Percentiles rank a stretch among this genome's conserved stretches.
phyloP scores from a whole-genome alignment of 1,140 invertebrate genomes.

The Cydia amplana region DNA sequence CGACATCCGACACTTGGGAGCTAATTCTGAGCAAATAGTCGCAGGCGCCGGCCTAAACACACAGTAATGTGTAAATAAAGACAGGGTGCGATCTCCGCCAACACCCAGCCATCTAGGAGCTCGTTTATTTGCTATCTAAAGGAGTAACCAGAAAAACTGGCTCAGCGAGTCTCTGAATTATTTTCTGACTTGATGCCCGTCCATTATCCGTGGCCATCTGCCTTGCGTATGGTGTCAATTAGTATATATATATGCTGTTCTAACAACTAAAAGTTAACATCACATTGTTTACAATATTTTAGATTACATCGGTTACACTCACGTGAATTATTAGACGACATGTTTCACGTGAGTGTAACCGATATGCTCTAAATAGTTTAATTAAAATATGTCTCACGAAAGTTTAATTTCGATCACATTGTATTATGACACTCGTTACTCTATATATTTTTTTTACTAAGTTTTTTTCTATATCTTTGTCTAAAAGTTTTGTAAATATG shows the following conservation, averaged over 20 bases:
- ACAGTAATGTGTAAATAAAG: slow-evolving; percentile 60
- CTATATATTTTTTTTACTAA: too few species aligned
- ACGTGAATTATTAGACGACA: too few species aligned
- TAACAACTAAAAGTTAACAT: not conserved
- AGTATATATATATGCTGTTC: not conserved
- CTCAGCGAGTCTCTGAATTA: not conserved
- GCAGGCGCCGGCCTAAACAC: slow-evolving; percentile 13
- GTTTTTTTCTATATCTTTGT: too few species aligned
- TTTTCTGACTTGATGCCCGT: not conserved
- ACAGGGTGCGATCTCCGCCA: slow-evolving; percentile 41
- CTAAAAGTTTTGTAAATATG: not conserved
- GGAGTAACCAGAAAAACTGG: not conserved
- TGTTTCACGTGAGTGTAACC: too few species aligned
- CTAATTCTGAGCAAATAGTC: slow-evolving; percentile 34
- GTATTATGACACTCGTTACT: too few species aligned
- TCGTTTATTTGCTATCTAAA: slow-evolving; percentile 29
- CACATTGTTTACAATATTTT: too few species aligned
- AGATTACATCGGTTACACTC: too few species aligned
- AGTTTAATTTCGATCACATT: too few species aligned
- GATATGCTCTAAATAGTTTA: too few species aligned
- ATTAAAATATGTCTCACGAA: too few species aligned
- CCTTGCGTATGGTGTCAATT: slow-evolving; percentile 21
- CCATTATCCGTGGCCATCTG: slow-evolving; percentile 21
- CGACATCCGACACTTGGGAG: slow-evolving; percentile 27
- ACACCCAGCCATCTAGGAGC: slow-evolving; percentile 18